Conservation (phyloP, 2,888 invertebrate species). For the Theretra japonica region DNA sequence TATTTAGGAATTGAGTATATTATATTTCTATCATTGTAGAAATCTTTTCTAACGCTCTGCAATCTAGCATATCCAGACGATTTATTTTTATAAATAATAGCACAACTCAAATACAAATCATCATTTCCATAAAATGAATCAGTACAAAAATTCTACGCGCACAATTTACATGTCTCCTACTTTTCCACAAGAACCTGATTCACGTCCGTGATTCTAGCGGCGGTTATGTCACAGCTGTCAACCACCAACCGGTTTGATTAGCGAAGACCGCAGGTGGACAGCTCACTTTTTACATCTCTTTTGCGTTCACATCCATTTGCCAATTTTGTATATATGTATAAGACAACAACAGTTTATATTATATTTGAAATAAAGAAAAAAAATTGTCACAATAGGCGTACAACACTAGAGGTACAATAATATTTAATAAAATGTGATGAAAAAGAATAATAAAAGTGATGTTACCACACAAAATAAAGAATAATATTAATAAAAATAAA, state of each 20-base stretch:
- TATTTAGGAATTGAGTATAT: too few species aligned
- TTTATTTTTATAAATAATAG: not conserved
- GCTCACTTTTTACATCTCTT: not conserved
- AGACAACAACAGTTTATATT: not conserved
- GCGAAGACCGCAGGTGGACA: not conserved
- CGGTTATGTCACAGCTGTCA: constrained; percentile 12
- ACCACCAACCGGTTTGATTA: constrained; percentile 9
- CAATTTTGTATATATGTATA: not conserved
- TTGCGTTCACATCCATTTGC: not conserved
- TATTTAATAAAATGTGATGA: too few species aligned
- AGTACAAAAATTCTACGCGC: not conserved
- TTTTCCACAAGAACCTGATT: constrained; percentile 15
- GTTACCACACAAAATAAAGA: too few species aligned
- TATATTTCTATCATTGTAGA: too few species aligned
- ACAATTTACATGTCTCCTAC: not conserved
- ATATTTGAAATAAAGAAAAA: too few species aligned
- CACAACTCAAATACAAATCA: not conserved
- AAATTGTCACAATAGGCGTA: too few species aligned
- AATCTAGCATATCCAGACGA: not conserved
- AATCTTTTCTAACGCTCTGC: too few species aligned
- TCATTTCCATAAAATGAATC: not conserved
- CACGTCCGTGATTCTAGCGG: not conserved
- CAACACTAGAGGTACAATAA: too few species aligned
- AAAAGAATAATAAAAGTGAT: too few species aligned
- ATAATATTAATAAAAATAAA: too few species aligned